Percentiles rank a stretch among this genome's conserved stretches.
phyloP scores from a whole-genome alignment of 2,888 invertebrate species.

The Amblyjoppa proteus region DNA sequence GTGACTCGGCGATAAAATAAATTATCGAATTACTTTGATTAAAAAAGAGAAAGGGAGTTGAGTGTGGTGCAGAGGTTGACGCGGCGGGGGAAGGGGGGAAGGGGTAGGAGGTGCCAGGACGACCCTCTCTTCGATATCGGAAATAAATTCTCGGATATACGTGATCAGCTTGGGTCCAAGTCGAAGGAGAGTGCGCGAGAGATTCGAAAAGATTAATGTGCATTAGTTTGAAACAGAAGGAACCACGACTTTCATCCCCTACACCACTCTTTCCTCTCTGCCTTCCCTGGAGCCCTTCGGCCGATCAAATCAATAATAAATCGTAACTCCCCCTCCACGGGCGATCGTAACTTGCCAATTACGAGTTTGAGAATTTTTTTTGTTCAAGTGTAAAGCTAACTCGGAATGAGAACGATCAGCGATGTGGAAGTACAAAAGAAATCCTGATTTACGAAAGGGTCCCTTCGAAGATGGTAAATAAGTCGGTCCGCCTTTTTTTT shows the following conservation, averaged over 20 bases:
- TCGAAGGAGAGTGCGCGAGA: constrained; percentile 35
- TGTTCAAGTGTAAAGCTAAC: constrained; percentile 29
- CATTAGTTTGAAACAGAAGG: constrained; percentile 67
- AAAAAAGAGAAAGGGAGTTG: constrained; percentile 72
- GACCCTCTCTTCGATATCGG: constrained; percentile 66
- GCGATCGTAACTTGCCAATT: constrained; percentile 64
- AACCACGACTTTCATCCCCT: constrained; percentile 57
- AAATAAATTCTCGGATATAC: constrained; percentile 70
- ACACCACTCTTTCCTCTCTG: constrained; percentile 36
- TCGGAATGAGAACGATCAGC: constrained; percentile 31
- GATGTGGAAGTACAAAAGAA: constrained; percentile 26
- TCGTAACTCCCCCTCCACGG: constrained; percentile 31
- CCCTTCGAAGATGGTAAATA: constrained; percentile 48
- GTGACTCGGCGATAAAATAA: constrained; percentile 75
- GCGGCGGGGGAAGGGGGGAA: too few species aligned
- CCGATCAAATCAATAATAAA: constrained; percentile 67
- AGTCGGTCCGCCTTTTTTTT: constrained; percentile 12
- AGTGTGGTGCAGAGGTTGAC: not conserved
- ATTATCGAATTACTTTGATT: constrained; percentile 79
- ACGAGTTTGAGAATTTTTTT: constrained; percentile 58
- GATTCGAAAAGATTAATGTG: constrained; percentile 71
- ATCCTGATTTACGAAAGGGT: constrained; percentile 54
- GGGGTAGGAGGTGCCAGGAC: constrained; percentile 33
- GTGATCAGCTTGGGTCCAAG: constrained; percentile 65
- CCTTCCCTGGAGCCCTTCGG: constrained; percentile 22